Conservation (phyloP, 2,113 vertebrate species). For the Paralichthys olivaceus region DNA sequence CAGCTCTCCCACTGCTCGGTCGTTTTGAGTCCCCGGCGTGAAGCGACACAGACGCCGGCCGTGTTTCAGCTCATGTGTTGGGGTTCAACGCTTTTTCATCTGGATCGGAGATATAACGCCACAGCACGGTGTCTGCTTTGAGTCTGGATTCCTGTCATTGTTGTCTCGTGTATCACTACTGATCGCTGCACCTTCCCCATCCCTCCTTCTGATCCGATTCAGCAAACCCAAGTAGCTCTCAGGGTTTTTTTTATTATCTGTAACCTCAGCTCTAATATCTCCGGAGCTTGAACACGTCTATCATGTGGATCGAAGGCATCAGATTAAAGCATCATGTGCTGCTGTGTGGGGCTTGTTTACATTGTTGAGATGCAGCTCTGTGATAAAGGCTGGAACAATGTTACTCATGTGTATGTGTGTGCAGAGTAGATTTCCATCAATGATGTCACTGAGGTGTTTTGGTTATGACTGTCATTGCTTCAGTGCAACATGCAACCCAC, state of each 20-base stretch:
- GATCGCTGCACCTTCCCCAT: background rate
- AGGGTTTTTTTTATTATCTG: too few species aligned
- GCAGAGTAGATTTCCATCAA: too few species aligned
- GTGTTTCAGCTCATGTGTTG: background rate
- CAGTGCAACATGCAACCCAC: background rate
- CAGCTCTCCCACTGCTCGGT: background rate
- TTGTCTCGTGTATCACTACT: constrained; percentile 18
- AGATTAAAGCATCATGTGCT: constrained; percentile 29
- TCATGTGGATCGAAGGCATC: too few species aligned
- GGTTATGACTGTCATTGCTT: background rate
- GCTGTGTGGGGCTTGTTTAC: constrained; percentile 40
- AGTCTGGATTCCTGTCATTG: constrained; percentile 49
- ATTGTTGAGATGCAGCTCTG: constrained; percentile 9
- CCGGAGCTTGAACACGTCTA: too few species aligned
- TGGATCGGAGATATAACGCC: background rate
- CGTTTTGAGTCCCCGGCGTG: background rate
- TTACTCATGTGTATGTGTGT: background rate
- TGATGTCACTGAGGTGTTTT: background rate
- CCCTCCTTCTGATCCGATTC: background rate
- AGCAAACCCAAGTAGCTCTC: too few species aligned
- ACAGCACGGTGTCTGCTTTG: constrained; percentile 3
- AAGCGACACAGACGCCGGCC: background rate
- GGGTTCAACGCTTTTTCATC: background rate
- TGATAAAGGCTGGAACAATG: background rate
- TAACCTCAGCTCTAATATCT: too few species aligned